A percentile compares a stretch with the other conserved stretches of the same genome.
phyloP scores from a whole-genome alignment of 2,888 invertebrate genomes.

The Furcula furcula region DNA sequence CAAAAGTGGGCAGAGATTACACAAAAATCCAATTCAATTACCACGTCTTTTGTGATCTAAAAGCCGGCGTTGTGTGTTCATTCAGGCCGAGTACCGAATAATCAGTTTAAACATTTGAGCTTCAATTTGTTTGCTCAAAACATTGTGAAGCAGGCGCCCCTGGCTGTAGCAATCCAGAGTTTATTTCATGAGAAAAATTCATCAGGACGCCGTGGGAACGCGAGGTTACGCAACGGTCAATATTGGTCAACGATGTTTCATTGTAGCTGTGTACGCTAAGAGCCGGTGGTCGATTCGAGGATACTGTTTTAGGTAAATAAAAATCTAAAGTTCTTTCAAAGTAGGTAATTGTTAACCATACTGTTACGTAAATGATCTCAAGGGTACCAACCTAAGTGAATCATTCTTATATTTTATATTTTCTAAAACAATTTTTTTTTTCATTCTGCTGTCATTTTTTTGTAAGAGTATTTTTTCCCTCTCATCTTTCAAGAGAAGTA shows the following conservation, averaged over 20 bases:
- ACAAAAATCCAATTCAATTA: conserved; percentile 74
- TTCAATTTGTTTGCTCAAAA: conserved; percentile 67
- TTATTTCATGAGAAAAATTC: conserved; percentile 65
- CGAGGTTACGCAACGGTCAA: conserved; percentile 62
- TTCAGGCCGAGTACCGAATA: conserved; percentile 53
- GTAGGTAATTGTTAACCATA: no score
- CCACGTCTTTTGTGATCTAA: conserved; percentile 71
- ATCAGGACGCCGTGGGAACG: conserved; percentile 76
- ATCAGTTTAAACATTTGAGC: conserved; percentile 72
- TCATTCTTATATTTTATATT: no score
- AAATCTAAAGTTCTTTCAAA: no score
- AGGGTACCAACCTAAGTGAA: no score
- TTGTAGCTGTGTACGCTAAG: conserved; percentile 51
- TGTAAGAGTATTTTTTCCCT: no score
- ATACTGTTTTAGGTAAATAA: not conserved
- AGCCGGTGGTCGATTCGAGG: conserved; percentile 22
- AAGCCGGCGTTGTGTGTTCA: conserved; percentile 65
- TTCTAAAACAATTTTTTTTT: no score
- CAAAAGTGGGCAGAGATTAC: conserved; percentile 62
- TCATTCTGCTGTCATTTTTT: no score
- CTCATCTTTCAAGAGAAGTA: no score
- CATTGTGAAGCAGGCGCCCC: conserved; percentile 52
- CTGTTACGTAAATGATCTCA: no score
- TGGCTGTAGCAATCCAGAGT: conserved; percentile 10
- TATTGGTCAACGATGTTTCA: conserved; percentile 65